Base-by-base conservation (phyloP, 2,113 vertebrate genomes). In the Mustela lutreola region DNA sequence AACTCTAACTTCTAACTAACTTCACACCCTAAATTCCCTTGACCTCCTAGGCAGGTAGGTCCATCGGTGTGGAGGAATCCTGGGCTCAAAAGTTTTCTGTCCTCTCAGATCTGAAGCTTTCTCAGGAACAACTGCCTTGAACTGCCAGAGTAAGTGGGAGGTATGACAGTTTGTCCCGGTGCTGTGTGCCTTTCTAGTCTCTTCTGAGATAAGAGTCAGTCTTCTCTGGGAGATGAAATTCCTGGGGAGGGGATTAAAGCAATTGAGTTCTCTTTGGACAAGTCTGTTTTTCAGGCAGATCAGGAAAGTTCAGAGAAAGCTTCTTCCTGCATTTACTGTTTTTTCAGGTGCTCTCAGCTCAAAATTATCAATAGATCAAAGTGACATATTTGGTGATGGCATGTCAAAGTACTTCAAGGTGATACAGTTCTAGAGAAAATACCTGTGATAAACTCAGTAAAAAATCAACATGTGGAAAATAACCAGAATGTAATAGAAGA, bases 381-480 rank as follows among this genome's bases (percentile, higher is more conserved):
- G 39, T 28, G 16, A 31, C 42, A 7, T 84, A 50, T 92, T 92
- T 81, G 21, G 48, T 19, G 24, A 81, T 81, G 62, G 11, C 62
- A 58, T 81, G 19, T 45, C 26, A 56, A 93, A n/a, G 33, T 62
- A 11, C 16, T 75, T 84, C 22, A 62, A 28, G 15, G 24, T 28
- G 88, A 84, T 91, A 18, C 19, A 93, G 45, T 85, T 62, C 10
- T 97, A 84, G 28, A 83, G 56, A 94, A 82, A 90, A 33, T 28
- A 82, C 9, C 2, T 48, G 0, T 78, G 12, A 50, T 58, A 85
- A 58, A 10, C 7, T 2, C 45, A 80, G 89, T 87, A n/a, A 91
- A 91, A 91, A 97, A 92, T 84, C 48, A 96, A 86, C 2, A 15
- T 11, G 0, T 73, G 21, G 70, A 45, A 97, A 76, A 93, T 83